Evolutionary conservation across 2,797 vertebrate species (phyloP).

Genomic region (Tenualosa ilisha): DNA sequence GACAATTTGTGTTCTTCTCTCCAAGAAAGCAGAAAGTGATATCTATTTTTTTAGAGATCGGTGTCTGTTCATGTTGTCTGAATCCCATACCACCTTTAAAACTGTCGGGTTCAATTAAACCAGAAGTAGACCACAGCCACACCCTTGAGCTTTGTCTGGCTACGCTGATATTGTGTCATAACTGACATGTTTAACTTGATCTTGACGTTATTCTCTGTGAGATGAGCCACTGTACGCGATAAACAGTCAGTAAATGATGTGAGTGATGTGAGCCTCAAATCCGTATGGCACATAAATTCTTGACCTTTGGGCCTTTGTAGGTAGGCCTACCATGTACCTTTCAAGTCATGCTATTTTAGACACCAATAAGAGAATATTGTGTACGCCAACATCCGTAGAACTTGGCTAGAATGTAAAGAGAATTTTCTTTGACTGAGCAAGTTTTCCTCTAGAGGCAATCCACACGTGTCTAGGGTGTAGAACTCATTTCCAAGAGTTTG

Average conservation of each 20-base stretch:
- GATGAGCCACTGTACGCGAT: background rate
- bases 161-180: background rate
- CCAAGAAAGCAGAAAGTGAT: background rate
- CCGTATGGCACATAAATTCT: no score
- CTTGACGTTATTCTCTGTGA: background rate
- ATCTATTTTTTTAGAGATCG: background rate
- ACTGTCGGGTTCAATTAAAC: background rate
- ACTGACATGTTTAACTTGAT: background rate
- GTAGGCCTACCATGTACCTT: background rate
- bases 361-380: background rate
- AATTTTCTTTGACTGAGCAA: background rate
- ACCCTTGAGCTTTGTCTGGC: background rate
- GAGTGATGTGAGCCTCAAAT: background rate
- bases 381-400: background rate
- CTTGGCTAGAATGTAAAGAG: background rate
- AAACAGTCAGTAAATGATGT: background rate
- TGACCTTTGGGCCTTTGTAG: background rate
- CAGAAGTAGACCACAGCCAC: slow-evolving; percentile 1
- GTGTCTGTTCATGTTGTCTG: background rate
- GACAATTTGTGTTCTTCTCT: background rate
- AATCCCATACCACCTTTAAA: background rate
- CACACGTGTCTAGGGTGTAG: background rate
- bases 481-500: background rate
- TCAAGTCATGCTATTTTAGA: background rate
- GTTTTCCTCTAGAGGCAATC: background rate